A percentile compares a stretch with the other conserved stretches of the same genome.
Conservation (phyloP, 53 echinoderm and acorn worm species). For the Astropecten irregularis region DNA sequence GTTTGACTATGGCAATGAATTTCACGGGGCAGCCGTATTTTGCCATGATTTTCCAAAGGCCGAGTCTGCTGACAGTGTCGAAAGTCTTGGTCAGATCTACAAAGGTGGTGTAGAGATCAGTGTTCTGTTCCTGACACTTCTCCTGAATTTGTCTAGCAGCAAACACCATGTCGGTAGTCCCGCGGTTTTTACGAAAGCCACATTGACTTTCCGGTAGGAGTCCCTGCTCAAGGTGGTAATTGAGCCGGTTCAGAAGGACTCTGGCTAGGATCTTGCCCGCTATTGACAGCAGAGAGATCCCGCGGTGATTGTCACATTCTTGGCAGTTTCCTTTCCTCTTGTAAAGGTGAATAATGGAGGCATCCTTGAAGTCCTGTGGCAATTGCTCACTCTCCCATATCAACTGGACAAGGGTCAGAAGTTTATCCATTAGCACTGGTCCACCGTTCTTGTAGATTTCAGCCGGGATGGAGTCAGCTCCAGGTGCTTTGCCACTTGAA, state of each 20-base stretch:
- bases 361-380: not conserved
- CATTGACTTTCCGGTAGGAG: constrained; percentile 17
- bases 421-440: not conserved
- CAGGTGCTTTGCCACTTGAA: constrained; percentile 50
- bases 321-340: constrained; percentile 33
- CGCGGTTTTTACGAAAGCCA: not conserved
- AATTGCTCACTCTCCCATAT: not conserved
- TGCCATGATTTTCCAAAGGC: constrained; percentile 59
- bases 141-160: constrained; percentile 31
- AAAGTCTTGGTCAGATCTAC: constrained; percentile 50
- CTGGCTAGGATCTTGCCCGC: not conserved
- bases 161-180: constrained; percentile 29
- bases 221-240: constrained; percentile 21
- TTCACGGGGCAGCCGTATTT: constrained; percentile 46
- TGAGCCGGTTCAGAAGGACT: not conserved
- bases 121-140: constrained; percentile 11
- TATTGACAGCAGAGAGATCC: constrained; percentile 34
- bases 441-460: constrained; percentile 47
- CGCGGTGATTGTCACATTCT: constrained; percentile 15
- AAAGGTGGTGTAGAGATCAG: constrained; percentile 6
- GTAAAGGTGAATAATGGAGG: not conserved
- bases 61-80: constrained; percentile 32
- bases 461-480: constrained; percentile 19
- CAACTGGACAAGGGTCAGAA: not conserved
- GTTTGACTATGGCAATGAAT: constrained; percentile 19